Base-by-base conservation (phyloP, 2,113 vertebrate genomes). In the Engraulis encrasicolus region DNA sequence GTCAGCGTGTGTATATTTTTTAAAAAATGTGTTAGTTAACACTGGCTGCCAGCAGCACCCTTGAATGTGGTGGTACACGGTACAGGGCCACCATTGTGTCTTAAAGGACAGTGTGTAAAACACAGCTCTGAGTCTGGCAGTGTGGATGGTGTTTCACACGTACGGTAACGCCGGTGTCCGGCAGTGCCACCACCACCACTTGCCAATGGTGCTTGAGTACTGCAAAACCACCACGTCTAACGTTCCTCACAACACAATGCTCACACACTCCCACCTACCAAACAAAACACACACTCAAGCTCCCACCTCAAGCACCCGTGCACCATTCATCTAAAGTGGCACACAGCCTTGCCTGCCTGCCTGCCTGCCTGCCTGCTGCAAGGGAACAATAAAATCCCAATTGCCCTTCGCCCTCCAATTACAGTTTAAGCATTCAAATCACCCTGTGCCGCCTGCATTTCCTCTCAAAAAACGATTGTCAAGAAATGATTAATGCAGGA, bases 61-160 rank as follows among this genome's bases (percentile, higher is more conserved):
- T 54, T 27, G 34, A 45, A n/a, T n/a, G n/a, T n/a, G n/a, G n/a
- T n/a, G n/a, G n/a, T n/a, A 52, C 6, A 6, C 52, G 45, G 91
- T 88, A 93, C 87, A 86, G 88, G 82, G 23, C 77, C 11, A 82
- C 88, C 87, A 91, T 92, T 94, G 93, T 88, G 80, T 82, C 82
- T 82, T 91, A 91, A 91, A n/a, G 91, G 87, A 89, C 89, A 83
- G 1, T 36, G 66, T 74, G 82, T 83, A 88, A 91, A 90, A 84
- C 85, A 45, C 85, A 45, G 40, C 40, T 45, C 40, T 9, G 9
- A 45, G 40, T 45, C 40, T 45, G 40, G 40, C 40, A 45, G n/a
- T n/a, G n/a, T 45, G 40, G 40, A 45, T 45, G 40, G 40, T 82
- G 86, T 94, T 94, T 95, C 92, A 92, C 87, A 89, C 84, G n/a